Evolutionary conservation across 2,888 invertebrate genomes (phyloP).

Genomic region (Scrobipalpa atriplicella): DNA sequence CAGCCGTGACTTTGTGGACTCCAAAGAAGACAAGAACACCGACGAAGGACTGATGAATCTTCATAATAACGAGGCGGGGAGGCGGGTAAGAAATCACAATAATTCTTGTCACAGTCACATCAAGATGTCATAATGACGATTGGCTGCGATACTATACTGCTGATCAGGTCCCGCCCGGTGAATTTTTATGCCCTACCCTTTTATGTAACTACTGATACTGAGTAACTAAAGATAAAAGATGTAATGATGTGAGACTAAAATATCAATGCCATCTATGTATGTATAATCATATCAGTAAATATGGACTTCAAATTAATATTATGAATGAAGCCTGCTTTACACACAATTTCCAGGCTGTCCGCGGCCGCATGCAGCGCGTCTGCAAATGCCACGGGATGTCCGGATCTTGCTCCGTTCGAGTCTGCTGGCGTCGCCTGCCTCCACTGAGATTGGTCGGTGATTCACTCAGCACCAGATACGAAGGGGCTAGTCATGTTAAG

Average conservation of each 20-base stretch:
- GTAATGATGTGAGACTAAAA: too few species aligned
- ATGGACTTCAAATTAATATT: too few species aligned
- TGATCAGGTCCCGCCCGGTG: too few species aligned
- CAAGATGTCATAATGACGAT: not conserved
- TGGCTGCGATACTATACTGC: not conserved
- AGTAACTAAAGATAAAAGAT: too few species aligned
- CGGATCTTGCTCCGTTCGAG: constrained; percentile 94
- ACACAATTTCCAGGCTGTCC: constrained; percentile 79
- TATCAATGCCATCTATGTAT: too few species aligned
- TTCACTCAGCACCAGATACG: constrained; percentile 90
- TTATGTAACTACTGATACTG: too few species aligned
- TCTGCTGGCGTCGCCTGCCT: constrained; percentile 94
- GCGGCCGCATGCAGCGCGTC: constrained; percentile 91
- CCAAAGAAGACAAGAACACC: constrained; percentile 88
- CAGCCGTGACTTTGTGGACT: constrained; percentile 93
- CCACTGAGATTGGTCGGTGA: constrained; percentile 90
- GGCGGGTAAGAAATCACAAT: constrained; percentile 84
- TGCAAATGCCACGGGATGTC: constrained; percentile 98
- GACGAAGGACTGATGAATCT: constrained; percentile 93
- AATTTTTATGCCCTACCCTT: too few species aligned
- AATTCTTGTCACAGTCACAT: not conserved
- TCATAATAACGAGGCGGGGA: constrained; percentile 96
- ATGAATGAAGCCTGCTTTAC: not conserved
- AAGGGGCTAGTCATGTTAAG: constrained; percentile 93
- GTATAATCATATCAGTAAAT: too few species aligned